These are phyloP conservation scores for Polyommatus icarus DNA, from an alignment of 2,888 invertebrate genomes.

Conservation along the genomic window DNA sequence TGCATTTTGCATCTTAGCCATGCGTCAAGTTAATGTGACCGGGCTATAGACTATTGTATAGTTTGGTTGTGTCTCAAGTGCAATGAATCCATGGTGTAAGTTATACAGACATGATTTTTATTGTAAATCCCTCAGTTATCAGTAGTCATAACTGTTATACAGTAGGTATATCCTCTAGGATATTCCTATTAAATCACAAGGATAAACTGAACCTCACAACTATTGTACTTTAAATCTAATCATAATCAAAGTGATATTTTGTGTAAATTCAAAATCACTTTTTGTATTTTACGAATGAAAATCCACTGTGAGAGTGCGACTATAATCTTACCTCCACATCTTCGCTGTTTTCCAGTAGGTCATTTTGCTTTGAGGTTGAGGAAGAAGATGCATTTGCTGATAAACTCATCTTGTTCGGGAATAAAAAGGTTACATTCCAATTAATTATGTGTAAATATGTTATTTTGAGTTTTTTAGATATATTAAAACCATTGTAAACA, in stretches of 20 bases:
- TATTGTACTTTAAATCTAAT: background rate
- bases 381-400: background rate
- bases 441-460: background rate
- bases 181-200: background rate
- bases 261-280: background rate
- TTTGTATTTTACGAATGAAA: background rate
- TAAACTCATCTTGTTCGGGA: background rate
- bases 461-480: background rate
- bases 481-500: background rate
- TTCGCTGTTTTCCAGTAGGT: slow-evolving; percentile 5
- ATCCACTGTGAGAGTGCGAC: background rate
- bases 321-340: slow-evolving; percentile 22
- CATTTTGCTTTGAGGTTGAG: background rate
- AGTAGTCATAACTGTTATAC: background rate
- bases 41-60: too few species aligned
- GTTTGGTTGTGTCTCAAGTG: background rate
- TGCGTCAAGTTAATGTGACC: too few species aligned
- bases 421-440: background rate
- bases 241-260: background rate
- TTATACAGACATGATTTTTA: background rate
- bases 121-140: background rate
- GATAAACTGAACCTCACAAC: background rate
- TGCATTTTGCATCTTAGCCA: too few species aligned
- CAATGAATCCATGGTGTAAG: background rate
- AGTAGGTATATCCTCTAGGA: background rate